Percentiles rank a stretch among this genome's conserved stretches.
Evolutionary conservation across 2,113 vertebrate species (phyloP).

Genomic region (Dascyllus trimaculatus): DNA sequence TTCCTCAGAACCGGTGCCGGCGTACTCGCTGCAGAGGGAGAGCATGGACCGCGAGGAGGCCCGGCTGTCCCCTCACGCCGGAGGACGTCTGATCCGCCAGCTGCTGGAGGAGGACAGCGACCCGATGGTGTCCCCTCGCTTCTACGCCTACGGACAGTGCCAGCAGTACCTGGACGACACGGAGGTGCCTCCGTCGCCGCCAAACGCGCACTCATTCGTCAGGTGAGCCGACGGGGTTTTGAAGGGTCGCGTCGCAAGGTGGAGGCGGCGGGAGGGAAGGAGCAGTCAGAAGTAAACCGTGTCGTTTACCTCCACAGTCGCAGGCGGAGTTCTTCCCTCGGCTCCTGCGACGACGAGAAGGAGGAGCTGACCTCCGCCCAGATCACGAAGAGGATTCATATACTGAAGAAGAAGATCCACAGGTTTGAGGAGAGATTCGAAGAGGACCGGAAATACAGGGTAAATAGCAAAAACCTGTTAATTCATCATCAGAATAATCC

Average conservation of each 20-base stretch:
- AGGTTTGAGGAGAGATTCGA: conserved; percentile 96
- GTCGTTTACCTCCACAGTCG: conserved; percentile 77
- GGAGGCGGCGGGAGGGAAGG: too few relatives aligned
- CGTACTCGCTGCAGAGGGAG: conserved; percentile 91
- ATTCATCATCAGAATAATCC: neutral
- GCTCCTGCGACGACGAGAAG: conserved; percentile 92
- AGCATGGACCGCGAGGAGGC: conserved; percentile 90
- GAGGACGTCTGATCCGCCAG: conserved; percentile 92
- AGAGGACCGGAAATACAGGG: conserved; percentile 96
- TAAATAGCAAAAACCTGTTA: conserved; percentile 56
- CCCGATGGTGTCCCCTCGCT: conserved; percentile 97
- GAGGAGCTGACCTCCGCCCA: conserved; percentile 93
- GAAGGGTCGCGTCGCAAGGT: neutral
- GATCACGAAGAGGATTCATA: conserved; percentile 94
- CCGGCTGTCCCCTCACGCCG: conserved; percentile 90
- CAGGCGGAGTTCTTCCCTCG: conserved; percentile 93
- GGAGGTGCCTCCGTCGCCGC: conserved; percentile 98
- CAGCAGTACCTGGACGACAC: conserved; percentile 96
- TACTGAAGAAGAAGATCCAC: conserved; percentile 96
- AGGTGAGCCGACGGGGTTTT: conserved; percentile 83
- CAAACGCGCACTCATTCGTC: conserved; percentile 94
- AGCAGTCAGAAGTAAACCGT: neutral
- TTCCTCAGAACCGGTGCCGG: conserved; percentile 89
- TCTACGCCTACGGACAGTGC: conserved; percentile 93
- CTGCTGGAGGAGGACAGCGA: conserved; percentile 93